These are phyloP conservation scores for Drosophila subquinaria DNA, from an alignment of 2,888 invertebrate genomes.

Conservation along the genomic window DNA sequence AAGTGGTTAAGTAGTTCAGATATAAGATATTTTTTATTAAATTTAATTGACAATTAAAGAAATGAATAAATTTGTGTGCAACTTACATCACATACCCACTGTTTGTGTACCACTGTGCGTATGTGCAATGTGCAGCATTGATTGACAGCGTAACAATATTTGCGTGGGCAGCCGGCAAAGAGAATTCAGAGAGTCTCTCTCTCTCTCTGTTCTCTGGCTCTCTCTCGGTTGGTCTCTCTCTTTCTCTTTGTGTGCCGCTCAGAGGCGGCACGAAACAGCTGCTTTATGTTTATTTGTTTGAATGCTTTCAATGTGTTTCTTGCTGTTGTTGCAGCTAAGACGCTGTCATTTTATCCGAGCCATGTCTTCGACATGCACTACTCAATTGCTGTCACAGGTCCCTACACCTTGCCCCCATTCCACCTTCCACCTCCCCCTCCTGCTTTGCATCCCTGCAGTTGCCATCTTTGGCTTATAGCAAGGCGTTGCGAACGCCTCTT, in stretches of 20 bases:
- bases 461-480: neutral
- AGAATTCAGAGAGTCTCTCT: slow-evolving; percentile 21
- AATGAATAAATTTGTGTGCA: neutral
- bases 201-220: slow-evolving; percentile 5
- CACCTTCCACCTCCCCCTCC: neutral
- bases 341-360: slow-evolving; percentile 20
- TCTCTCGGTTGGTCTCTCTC: slow-evolving; percentile 13
- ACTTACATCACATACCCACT: neutral
- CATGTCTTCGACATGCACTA: slow-evolving; percentile 55
- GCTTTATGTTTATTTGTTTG: slow-evolving; percentile 79
- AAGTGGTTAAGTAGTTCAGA: neutral
- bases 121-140: slow-evolving; percentile 46
- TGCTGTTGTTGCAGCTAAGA: slow-evolving; percentile 30
- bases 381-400: slow-evolving; percentile 53
- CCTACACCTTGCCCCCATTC: slow-evolving; percentile 22
- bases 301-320: slow-evolving; percentile 40
- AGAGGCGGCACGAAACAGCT: slow-evolving; percentile 75
- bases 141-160: slow-evolving; percentile 42
- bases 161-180: slow-evolving; percentile 55
- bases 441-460: neutral
- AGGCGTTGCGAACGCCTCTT: slow-evolving; percentile 48
- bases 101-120: slow-evolving; percentile 30
- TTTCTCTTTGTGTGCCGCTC: slow-evolving; percentile 6
- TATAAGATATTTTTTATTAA: slow-evolving; percentile 1
- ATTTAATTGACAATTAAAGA: slow-evolving; percentile 8